These are phyloP conservation scores for Orthonychiurus folsomi DNA, from an alignment of 2,888 invertebrate genomes.

Conservation along the genomic window DNA sequence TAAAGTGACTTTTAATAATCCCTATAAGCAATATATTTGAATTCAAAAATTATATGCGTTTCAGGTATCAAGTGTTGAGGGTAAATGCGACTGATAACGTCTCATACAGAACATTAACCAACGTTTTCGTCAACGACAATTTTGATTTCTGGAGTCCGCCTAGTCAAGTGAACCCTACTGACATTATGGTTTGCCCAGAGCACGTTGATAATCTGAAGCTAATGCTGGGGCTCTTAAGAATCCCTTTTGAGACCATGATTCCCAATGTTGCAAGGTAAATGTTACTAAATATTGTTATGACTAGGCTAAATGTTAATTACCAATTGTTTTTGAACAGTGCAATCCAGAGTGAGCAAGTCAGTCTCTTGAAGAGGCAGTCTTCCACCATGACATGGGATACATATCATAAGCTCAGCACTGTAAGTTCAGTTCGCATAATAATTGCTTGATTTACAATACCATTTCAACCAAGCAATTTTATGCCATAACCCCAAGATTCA, in stretches of 20 bases:
- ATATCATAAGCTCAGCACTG: conserved; percentile 32
- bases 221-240: conserved; percentile 21
- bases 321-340: too few relatives aligned
- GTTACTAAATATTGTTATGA: conserved; percentile 2
- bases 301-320: neutral
- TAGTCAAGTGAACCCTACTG: conserved; percentile 52
- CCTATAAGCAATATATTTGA: too few relatives aligned
- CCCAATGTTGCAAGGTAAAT: conserved; percentile 27
- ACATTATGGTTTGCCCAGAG: conserved; percentile 64
- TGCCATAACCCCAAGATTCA: too few relatives aligned
- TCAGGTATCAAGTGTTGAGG: conserved; percentile 33
- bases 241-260: conserved; percentile 27
- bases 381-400: conserved; percentile 28
- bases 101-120: conserved; percentile 23
- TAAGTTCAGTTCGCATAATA: conserved; percentile 9
- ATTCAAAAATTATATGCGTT: too few relatives aligned
- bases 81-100: conserved; percentile 22
- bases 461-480: neutral
- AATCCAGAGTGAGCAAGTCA: conserved; percentile 8
- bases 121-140: conserved; percentile 21
- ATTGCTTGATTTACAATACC: neutral
- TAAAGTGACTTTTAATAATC: conserved; percentile 12
- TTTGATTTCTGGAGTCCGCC: conserved; percentile 54
- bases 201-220: conserved; percentile 34
- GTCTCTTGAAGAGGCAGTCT: conserved; percentile 8